Base-by-base conservation (phyloP, 2,113 vertebrate genomes). In the Syngnathus scovelli region DNA sequence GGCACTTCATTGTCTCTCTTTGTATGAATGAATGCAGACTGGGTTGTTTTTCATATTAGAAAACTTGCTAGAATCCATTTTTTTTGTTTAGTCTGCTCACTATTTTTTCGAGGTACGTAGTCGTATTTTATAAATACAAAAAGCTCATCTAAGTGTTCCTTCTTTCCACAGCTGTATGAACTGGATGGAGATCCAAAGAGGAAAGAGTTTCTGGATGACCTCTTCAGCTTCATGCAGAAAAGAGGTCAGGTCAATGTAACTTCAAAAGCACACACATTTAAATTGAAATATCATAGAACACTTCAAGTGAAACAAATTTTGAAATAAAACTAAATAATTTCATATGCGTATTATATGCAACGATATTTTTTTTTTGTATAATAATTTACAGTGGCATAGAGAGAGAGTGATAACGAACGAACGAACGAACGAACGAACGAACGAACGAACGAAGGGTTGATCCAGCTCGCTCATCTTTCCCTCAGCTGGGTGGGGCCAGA, bases 201-300 rank as follows among this genome's bases (percentile, higher is more conserved):
- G 77, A 98, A 98, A 74, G 96, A 98, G 85, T 99, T 99, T 79
- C 89, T 99, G 74, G 96, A 99, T 0, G 94, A 98, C 78, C 87
- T 99, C 64, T 99, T 99, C 90, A 96, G 93, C 86, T 99, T 99
- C 87, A 98, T 99, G 96, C 96, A 99, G 83, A 98, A 98, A 76
- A 87, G 96, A 93, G 96, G 96, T 98, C 89, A 81, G 90, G 16
- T 11, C 19, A n/a, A 2, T 10, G 19, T n/a, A 18, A 52, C 5
- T 52, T 54, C 9, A 54, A 23, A 54, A 54, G 9, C 52, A 52
- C 7, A 10, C 9, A 23, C 9, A 11, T 6, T 33, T 33, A 3
- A 33, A 33, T 33, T 33, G 3, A 33, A 33, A 33, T 33, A 33
- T 33, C 0, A 27, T 27, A 27, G 1, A 27, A 27, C 27, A 1